Base-by-base conservation (phyloP, 1,140 invertebrate genomes). In the Drosophila azteca region DNA sequence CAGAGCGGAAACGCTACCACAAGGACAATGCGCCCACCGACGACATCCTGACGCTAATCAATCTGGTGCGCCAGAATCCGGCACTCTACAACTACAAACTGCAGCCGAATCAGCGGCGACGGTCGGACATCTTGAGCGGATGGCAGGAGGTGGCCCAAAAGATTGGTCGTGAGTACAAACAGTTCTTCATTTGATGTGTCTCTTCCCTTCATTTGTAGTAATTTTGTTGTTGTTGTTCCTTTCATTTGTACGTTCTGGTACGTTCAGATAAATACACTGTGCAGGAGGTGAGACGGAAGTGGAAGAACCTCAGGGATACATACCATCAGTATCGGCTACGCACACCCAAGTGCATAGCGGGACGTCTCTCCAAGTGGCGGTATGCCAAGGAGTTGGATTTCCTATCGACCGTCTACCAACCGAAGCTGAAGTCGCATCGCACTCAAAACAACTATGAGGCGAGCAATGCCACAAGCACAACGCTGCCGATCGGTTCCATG, bases 51-150 rank as follows among this genome's bases (percentile, higher is more conserved):
- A 90, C 89, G 13, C 51, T 91, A 5, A 91, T 91, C 65, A 81
- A 91, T 58, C 68, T 91, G 71, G 90, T 91, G 31, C 83, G 90
- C 8, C 83, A 91, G 51, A 91, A 91, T 59, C 90, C 90, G 7
- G 76, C 87, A 3, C 69, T 91, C n/a, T 91, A 91, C 62, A 91
- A 91, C 52, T 91, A 91, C 65, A 91, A 91, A 62, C 55, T 91
- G 20, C 80, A 89, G 52, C 87, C 90, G 4, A 88, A 91, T 51
- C 90, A 91, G 54, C 50, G 90, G 5, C 71, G 90, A 13, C 90
- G 90, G 3, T 80, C 81, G 8, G 90, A 91, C 35, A 80, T 91
- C 29, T 61, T 91, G 3, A 91, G 59, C 31, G 90, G 90, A 9
- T 91, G 90, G 90, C 66, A 79, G 65, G 73, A 90, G 54, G 85